These are phyloP conservation scores for Fissipunctia ypsillon DNA, from an alignment of 2,888 invertebrate genomes.

Conservation along the genomic window DNA sequence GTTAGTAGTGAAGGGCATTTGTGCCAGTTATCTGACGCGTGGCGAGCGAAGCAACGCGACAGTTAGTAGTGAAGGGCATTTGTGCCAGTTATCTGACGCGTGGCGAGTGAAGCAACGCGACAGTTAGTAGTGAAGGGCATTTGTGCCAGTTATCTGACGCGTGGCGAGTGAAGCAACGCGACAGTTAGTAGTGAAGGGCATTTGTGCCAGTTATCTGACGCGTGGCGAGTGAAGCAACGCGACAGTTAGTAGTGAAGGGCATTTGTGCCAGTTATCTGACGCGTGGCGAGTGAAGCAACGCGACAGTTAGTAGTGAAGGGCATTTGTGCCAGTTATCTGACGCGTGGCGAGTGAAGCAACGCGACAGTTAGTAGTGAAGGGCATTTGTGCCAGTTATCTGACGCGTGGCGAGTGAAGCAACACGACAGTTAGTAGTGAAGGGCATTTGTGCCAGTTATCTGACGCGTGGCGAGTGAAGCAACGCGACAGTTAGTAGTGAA, in stretches of 20 bases:
- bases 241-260: constrained; percentile 38
- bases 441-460: constrained; percentile 31
- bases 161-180: no score
- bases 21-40: constrained; percentile 41
- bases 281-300: constrained; percentile 28
- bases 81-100: constrained; percentile 41
- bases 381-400: constrained; percentile 35
- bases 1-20: constrained; percentile 37
- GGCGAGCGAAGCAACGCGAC: no score
- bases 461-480: constrained; percentile 38
- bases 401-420: constrained; percentile 36
- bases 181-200: constrained; percentile 36
- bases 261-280: constrained; percentile 40
- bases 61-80: constrained; percentile 36
- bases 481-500: constrained; percentile 45
- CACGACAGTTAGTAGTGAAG: constrained; percentile 43
- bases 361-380: constrained; percentile 41
- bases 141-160: constrained; percentile 41
- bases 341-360: constrained; percentile 33
- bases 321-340: constrained; percentile 37
- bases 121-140: constrained; percentile 37
- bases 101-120: no score
- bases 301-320: constrained; percentile 40
- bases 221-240: constrained; percentile 30
- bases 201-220: constrained; percentile 41